A percentile compares a stretch with the other conserved stretches of the same genome.
These are phyloP conservation scores for Mimumesa dahlbomi DNA, from an alignment of 2,888 invertebrate genomes.

Conservation along the genomic window DNA sequence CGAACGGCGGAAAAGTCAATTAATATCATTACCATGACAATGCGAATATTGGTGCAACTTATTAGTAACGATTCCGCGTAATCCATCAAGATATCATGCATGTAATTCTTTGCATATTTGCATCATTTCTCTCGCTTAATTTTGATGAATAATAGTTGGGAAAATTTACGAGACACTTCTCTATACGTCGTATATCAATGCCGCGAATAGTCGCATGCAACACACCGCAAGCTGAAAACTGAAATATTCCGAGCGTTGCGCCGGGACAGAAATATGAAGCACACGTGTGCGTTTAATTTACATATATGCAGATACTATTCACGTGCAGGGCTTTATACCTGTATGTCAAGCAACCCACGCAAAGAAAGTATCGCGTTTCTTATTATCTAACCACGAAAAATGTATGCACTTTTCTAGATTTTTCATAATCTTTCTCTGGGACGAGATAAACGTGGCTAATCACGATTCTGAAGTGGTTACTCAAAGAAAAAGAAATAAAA, in stretches of 20 bases:
- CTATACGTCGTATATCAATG: background rate
- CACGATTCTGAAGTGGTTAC: background rate
- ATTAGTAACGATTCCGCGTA: background rate
- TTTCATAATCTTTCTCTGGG: background rate
- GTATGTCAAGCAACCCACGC: background rate
- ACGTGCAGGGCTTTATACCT: slow-evolving; percentile 17
- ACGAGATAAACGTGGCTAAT: slow-evolving; percentile 7
- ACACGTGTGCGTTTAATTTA: slow-evolving; percentile 38
- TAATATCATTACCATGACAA: slow-evolving; percentile 16
- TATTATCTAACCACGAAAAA: slow-evolving; percentile 11
- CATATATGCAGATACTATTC: slow-evolving; percentile 47
- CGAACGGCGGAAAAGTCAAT: slow-evolving; percentile 8
- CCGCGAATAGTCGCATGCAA: background rate
- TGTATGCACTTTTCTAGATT: background rate
- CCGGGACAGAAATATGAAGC: slow-evolving; percentile 6
- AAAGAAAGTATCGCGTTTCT: slow-evolving; percentile 7
- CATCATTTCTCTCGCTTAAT: no score
- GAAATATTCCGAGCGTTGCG: slow-evolving; percentile 8
- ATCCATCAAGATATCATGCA: background rate
- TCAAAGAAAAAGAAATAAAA: no score
- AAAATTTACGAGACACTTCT: no score
- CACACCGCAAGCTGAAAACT: background rate
- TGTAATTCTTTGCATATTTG: background rate
- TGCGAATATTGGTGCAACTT: slow-evolving; percentile 1
- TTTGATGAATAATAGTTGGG: no score